A percentile compares a stretch with the other conserved stretches of the same genome.
Conservation (phyloP, 2,113 vertebrate genomes). For the Chaetura pelagica region DNA sequence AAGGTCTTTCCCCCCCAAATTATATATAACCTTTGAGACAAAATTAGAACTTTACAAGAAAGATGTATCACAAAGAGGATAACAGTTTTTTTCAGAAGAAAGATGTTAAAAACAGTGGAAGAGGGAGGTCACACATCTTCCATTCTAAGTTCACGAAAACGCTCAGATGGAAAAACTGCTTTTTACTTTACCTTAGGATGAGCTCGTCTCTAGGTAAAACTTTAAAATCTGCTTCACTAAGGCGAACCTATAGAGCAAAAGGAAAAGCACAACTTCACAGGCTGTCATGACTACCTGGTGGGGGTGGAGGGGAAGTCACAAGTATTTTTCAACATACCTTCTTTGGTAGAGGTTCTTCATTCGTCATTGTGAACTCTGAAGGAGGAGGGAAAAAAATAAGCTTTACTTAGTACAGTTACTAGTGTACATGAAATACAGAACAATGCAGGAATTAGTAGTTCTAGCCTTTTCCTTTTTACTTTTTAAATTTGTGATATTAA, state of each 20-base stretch:
- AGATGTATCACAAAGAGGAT: not conserved
- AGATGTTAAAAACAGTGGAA: not conserved
- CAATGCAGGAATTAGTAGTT: not conserved
- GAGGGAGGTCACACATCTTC: not conserved
- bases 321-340: slow-evolving; percentile 83
- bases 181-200: slow-evolving; percentile 86
- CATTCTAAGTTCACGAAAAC: not conserved
- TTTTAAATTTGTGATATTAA: not conserved
- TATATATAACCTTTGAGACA: not conserved
- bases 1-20: not conserved
- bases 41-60: not conserved
- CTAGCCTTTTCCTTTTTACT: not conserved
- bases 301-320: not conserved
- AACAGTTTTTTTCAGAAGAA: not conserved
- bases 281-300: not conserved
- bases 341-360: slow-evolving; percentile 98
- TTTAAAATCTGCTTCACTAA: slow-evolving; percentile 98
- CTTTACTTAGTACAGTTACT: slow-evolving; percentile 16
- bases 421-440: not conserved
- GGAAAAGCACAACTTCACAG: not conserved
- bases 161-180: not conserved
- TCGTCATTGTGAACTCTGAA: slow-evolving; percentile 93
- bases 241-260: slow-evolving; percentile 86
- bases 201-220: slow-evolving; percentile 95
- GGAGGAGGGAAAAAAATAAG: not conserved